Evolutionary conservation across 2,797 vertebrate species (phyloP), one percentile per base, ranked within the genome.

Genomic region (Rousettus madagascariensis): DNA sequence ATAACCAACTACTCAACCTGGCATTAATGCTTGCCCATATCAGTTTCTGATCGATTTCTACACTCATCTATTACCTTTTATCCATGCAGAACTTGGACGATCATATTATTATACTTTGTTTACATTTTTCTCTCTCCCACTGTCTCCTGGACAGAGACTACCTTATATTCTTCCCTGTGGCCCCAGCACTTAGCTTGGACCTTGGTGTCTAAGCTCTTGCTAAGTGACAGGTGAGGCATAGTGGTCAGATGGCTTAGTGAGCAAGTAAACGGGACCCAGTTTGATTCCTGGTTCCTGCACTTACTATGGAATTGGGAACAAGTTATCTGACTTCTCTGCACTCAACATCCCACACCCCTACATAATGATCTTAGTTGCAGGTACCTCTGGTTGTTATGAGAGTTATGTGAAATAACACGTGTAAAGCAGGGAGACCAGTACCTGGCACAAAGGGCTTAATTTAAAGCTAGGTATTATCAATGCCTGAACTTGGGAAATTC

Each of bases 401-500:
- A 55, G 38, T 51, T 68, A 26, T 0, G 0, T 46, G 69, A 82
- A 78, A 71, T 72, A 66, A 86, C 36, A 46, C 2, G 1, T 33
- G 12, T n/a, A 68, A 90, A 94, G 38, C 10, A 0, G n/a, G 46
- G n/a, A 57, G 51, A 38, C 30, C 2, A 5, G 57, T 71, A 30
- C 30, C 71, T 84, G n/a, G 38, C 69, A 43, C 43, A 36, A 86
- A 87, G 51, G 55, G 65, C 66, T 93, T 86, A 90, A 61, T 68
- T 91, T 90, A 82, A 90, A 94, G 26, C 49, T 71, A 38, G 8
- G 28, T 82, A 38, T 74, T 71, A 53, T n/a, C 51, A 61, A 15
- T 28, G 38, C 59, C n/a, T 68, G 80, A 77, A 89, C 63, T 77
- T 69, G 59, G 83, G 86, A 78, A 95, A 77, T 41, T 71, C 78